Evolutionary conservation across 2,797 vertebrate species (phyloP).

Genomic region (Serranus cabrilla): DNA sequence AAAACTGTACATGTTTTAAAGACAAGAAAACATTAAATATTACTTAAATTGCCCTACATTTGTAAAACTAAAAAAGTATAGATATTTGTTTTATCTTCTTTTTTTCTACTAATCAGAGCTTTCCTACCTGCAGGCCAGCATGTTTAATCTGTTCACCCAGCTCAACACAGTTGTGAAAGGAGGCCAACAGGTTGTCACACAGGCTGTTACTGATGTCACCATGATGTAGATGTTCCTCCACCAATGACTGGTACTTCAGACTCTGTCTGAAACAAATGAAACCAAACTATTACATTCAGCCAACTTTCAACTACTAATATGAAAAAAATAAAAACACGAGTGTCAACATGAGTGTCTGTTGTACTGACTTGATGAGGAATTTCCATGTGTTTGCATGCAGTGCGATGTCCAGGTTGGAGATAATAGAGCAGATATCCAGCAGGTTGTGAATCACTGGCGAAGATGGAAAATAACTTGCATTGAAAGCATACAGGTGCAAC

Average conservation of each 20-base stretch:
- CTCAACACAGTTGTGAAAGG: constrained; percentile 89
- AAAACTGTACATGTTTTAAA: not conserved
- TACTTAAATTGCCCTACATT: too few species aligned
- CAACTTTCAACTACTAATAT: not conserved
- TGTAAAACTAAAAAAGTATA: too few species aligned
- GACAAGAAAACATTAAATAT: too few species aligned
- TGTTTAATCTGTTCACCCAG: constrained; percentile 89
- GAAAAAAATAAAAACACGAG: not conserved
- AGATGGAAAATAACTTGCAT: constrained; percentile 20
- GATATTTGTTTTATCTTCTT: not conserved
- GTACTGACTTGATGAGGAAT: constrained; percentile 95
- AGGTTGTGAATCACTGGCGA: constrained; percentile 92
- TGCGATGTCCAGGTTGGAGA: constrained; percentile 94
- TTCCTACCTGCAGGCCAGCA: constrained; percentile 85
- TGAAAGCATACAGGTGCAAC: not conserved
- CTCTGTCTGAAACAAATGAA: constrained; percentile 87
- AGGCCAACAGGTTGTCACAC: constrained; percentile 89
- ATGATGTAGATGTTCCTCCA: constrained; percentile 91
- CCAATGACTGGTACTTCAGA: constrained; percentile 90
- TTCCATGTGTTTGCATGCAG: constrained; percentile 98
- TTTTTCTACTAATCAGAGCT: not conserved
- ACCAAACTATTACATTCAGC: not conserved
- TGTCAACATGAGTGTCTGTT: not conserved
- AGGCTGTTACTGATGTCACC: constrained; percentile 87
- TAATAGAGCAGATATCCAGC: constrained; percentile 92